These are phyloP conservation scores for Spilarctia lutea DNA, from an alignment of 2,888 invertebrate species.

Conservation along the genomic window DNA sequence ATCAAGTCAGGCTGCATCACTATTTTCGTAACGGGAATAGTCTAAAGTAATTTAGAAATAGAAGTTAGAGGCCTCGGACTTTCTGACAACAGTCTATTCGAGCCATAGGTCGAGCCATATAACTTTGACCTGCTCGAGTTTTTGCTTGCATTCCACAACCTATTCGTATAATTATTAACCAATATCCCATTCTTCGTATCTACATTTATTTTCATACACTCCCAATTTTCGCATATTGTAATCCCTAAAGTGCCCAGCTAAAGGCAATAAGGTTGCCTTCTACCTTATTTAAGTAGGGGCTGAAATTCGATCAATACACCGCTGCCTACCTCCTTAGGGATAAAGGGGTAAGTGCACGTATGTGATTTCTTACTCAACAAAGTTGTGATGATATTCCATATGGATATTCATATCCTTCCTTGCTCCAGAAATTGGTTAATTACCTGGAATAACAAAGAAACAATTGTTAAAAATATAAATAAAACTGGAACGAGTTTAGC, in stretches of 20 bases:
- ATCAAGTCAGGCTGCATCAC: background rate
- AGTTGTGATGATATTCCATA: background rate
- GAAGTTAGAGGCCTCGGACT: background rate
- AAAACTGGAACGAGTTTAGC: no score
- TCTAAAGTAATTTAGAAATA: constrained; percentile 9
- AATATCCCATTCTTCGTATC: background rate
- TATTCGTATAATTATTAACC: background rate
- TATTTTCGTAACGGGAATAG: background rate
- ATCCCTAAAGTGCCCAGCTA: background rate
- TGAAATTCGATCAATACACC: background rate
- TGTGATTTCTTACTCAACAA: background rate
- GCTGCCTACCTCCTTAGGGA: background rate
- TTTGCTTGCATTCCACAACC: background rate
- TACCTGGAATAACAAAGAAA: constrained; percentile 12
- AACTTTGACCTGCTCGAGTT: background rate
- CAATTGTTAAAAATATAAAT: no score
- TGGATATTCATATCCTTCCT: background rate
- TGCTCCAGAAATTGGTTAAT: background rate
- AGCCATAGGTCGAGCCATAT: no score
- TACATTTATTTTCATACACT: background rate
- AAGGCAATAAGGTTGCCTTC: background rate
- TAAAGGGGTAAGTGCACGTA: constrained; percentile 1
- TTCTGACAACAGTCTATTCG: no score
- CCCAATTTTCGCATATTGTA: background rate
- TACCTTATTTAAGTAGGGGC: background rate